A percentile compares a stretch with the other conserved stretches of the same genome.
These are phyloP conservation scores for Sinocyclocheilus maitianheensis DNA, from an alignment of 2,113 vertebrate genomes.

Conservation along the genomic window DNA sequence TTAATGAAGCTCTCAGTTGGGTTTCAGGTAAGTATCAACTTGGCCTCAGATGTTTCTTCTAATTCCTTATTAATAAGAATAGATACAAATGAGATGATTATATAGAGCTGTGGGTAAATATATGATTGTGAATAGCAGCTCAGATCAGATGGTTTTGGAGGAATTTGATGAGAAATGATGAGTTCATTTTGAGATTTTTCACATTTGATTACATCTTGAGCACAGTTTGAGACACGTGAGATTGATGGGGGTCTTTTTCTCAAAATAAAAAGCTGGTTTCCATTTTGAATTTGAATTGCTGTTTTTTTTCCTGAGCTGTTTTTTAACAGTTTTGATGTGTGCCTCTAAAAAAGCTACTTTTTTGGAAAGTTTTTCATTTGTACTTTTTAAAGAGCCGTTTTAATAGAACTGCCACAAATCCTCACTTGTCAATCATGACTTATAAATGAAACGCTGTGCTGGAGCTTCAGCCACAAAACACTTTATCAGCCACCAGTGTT, in stretches of 20 bases:
- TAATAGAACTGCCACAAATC: constrained; percentile 4
- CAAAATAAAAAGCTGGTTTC: too few relatives aligned
- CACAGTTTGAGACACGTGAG: background rate
- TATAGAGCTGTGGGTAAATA: background rate
- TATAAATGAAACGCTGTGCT: background rate
- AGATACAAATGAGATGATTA: background rate
- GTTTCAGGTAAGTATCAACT: background rate
- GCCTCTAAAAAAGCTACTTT: background rate
- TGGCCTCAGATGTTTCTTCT: background rate
- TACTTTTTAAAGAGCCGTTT: background rate
- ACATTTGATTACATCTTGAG: background rate
- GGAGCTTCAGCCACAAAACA: background rate
- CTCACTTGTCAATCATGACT: background rate
- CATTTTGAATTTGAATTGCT: background rate
- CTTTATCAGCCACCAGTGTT: background rate
- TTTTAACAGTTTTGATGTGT: background rate
- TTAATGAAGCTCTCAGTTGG: background rate
- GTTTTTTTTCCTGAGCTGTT: background rate
- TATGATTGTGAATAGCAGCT: background rate
- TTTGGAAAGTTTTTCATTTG: background rate
- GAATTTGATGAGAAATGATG: background rate
- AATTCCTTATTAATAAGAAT: background rate
- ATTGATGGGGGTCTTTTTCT: background rate
- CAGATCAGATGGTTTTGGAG: background rate
- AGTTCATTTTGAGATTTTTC: background rate